Percentiles rank a stretch among this genome's conserved stretches.
These are phyloP conservation scores for Empis livida DNA, from an alignment of 2,888 invertebrate genomes.

Conservation along the genomic window DNA sequence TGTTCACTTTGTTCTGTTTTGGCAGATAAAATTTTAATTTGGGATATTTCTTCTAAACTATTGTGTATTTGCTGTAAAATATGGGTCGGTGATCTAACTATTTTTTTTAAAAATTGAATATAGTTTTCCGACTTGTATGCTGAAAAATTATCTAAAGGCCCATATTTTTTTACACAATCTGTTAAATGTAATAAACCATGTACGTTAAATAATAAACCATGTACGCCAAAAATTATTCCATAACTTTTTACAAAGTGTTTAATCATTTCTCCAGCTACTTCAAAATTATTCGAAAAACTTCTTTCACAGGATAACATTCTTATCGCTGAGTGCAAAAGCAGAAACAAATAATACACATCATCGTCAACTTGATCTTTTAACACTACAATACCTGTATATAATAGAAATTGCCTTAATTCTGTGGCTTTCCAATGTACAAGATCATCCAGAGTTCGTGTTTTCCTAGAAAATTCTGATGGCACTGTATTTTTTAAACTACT, in stretches of 20 bases:
- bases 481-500: too few relatives aligned
- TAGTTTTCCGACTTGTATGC: constrained; percentile 12
- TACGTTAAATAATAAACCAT: background rate
- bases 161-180: constrained; percentile 12
- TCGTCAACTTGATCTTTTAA: too few relatives aligned
- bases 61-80: constrained; percentile 2
- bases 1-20: background rate
- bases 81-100: background rate
- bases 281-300: background rate
- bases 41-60: background rate
- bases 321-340: too few relatives aligned
- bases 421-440: too few relatives aligned
- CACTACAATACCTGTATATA: too few relatives aligned
- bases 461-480: too few relatives aligned
- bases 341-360: too few relatives aligned
- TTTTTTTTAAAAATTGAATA: constrained; percentile 4
- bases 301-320: background rate
- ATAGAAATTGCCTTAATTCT: too few relatives aligned
- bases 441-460: too few relatives aligned
- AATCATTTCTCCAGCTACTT: background rate
- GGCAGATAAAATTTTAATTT: background rate
- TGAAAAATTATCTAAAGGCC: constrained; percentile 12
- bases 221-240: background rate
- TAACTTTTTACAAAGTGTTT: background rate
- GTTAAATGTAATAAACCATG: constrained; percentile 10